Evolutionary conservation across 2,888 invertebrate genomes (phyloP), one percentile per base, ranked within the genome.

Genomic region (Eristalinus sepulchralis): DNA sequence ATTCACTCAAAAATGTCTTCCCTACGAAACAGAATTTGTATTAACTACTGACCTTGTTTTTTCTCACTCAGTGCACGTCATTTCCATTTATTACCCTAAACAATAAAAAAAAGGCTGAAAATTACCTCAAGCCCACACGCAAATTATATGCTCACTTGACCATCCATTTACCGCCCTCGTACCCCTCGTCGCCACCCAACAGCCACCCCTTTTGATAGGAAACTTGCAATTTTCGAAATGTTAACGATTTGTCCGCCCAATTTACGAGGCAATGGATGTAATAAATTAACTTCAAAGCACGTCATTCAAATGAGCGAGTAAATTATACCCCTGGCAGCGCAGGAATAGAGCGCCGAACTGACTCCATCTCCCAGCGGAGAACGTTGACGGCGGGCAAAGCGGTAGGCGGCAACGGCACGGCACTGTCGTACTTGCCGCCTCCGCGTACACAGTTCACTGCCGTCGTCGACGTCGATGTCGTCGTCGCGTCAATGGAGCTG

Each of bases 261-360:
- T 90, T 90, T 90, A 90, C 90, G 90, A 90, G 83, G 77, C 88
- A 85, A 88, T 78, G 88, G 82, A 87, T 77, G 90, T 87, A 90
- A 90, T 90, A 90, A 90, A 90, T 90, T 90, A 90, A 89, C 89
- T 88, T 71, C 76, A 76, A 76, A 82, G 82, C 70, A 82, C 68
- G 71, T 76, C 82, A 82, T 75, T 82, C 76, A 82, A 82, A 76
- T 82, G 75, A 76, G 71, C 59, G 64, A 82, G 76, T 82, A 82
- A 82, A 82, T 82, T 82, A 76, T 71, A 71, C 82, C 76, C 82
- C 34, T 47, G 70, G 53, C 53, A 76, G 70, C 82, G 59, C 76
- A 75, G 59, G 70, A 64, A 82, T 76, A 71, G 64, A 82, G 76
- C 73, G 68, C 57, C 63, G 67, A 31, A 73, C 73, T 39, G 66